phyloP scores from a whole-genome alignment of 2,113 vertebrate species.

The Kryptolebias marmoratus region DNA sequence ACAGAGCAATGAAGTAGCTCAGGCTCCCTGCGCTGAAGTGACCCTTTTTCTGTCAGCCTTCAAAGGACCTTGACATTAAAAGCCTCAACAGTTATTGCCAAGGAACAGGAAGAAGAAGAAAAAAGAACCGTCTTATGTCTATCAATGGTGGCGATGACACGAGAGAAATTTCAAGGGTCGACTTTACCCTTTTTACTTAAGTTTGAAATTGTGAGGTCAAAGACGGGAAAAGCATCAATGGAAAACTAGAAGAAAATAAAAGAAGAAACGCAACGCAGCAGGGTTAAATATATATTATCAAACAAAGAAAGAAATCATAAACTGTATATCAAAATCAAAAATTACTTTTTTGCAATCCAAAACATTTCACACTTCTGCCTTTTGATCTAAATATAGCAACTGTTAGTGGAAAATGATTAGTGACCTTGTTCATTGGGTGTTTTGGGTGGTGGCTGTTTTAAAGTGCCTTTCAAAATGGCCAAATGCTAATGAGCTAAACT shows the following conservation, averaged over 20 bases:
- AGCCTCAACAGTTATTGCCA: conserved; percentile 5
- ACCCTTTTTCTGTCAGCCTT: conserved; percentile 32
- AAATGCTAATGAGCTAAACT: too few species aligned
- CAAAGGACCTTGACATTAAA: conserved; percentile 41
- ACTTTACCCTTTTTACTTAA: not conserved
- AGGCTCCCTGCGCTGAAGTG: conserved; percentile 28
- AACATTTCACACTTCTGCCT: too few species aligned
- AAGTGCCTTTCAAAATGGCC: too few species aligned
- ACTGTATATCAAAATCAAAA: not conserved
- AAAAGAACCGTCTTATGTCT: conserved; percentile 27
- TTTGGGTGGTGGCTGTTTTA: too few species aligned
- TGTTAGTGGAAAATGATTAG: too few species aligned
- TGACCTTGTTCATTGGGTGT: too few species aligned
- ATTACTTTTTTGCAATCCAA: too few species aligned
- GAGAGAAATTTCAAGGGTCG: conserved; percentile 29
- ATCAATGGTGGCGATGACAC: conserved; percentile 2
- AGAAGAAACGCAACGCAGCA: not conserved
- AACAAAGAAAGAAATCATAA: not conserved
- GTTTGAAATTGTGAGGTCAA: conserved; percentile 10
- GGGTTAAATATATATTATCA: not conserved
- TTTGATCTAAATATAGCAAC: too few species aligned
- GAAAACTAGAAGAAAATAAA: not conserved
- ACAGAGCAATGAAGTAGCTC: conserved; percentile 1
- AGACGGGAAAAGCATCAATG: not conserved
- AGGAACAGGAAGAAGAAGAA: not conserved